These are phyloP conservation scores for Antennarius striatus DNA, from an alignment of 2,113 vertebrate genomes.

Conservation along the genomic window DNA sequence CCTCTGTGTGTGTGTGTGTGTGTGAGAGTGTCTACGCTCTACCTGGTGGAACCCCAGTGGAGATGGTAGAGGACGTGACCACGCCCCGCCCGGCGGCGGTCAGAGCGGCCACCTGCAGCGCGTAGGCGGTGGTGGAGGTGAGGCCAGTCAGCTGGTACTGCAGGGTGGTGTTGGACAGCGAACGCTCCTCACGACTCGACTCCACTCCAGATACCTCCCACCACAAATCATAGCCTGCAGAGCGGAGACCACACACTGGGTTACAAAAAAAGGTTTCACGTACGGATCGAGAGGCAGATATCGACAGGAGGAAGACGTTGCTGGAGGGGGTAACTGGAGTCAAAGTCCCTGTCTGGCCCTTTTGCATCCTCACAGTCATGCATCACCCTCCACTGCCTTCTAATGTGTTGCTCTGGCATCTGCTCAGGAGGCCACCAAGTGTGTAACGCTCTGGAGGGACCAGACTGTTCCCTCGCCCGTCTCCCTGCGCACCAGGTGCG, in stretches of 20 bases:
- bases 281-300: background rate
- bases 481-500: conserved; percentile 59
- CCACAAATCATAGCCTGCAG: conserved; percentile 87
- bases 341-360: conserved; percentile 57
- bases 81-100: conserved; percentile 84
- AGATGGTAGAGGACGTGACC: conserved; percentile 88
- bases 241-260: conserved; percentile 27
- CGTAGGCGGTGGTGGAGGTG: conserved; percentile 89
- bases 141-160: conserved; percentile 90
- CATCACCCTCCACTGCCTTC: conserved; percentile 63
- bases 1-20: background rate
- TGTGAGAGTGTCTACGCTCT: conserved; percentile 32
- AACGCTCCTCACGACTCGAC: conserved; percentile 78
- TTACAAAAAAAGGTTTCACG: conserved; percentile 25
- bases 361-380: conserved; percentile 66
- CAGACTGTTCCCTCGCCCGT: conserved; percentile 57
- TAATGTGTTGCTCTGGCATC: conserved; percentile 17
- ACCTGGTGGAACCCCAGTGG: conserved; percentile 97
- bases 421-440: conserved; percentile 35
- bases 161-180: conserved; percentile 84
- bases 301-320: conserved; percentile 15
- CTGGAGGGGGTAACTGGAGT: conserved; percentile 39
- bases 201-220: conserved; percentile 89
- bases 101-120: conserved; percentile 87
- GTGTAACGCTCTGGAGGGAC: conserved; percentile 58